A percentile compares a stretch with the other conserved stretches of the same genome.
phyloP scores from a whole-genome alignment of 2,113 vertebrate genomes.

The Halcyon senegalensis region DNA sequence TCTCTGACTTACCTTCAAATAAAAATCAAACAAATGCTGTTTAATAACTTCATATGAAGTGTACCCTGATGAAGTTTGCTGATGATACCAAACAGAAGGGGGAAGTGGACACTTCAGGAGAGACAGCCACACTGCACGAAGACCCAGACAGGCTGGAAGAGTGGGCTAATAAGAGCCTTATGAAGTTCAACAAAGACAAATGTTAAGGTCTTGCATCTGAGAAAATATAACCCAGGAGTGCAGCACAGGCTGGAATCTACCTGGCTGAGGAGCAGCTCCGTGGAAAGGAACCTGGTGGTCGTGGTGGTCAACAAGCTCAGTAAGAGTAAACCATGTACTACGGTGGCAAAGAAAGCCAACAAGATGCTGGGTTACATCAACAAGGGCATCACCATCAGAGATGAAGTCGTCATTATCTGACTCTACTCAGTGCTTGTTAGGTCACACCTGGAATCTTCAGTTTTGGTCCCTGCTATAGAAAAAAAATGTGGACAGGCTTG shows the following conservation, averaged over 20 bases:
- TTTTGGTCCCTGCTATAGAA: background rate
- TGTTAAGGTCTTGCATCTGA: background rate
- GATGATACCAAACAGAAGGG: background rate
- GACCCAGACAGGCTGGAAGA: background rate
- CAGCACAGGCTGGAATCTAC: background rate
- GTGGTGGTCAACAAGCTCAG: background rate
- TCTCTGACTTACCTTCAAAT: background rate
- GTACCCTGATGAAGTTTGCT: background rate
- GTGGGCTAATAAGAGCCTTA: background rate
- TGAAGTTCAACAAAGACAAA: background rate
- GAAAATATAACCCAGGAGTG: background rate
- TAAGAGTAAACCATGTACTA: background rate
- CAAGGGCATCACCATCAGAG: background rate
- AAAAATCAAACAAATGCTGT: background rate
- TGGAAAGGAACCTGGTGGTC: background rate
- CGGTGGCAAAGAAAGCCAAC: background rate
- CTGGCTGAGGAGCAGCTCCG: background rate
- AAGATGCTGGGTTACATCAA: background rate
- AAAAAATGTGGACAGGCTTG: background rate
- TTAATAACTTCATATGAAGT: background rate
- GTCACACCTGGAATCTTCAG: too few species aligned
- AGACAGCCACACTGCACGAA: background rate
- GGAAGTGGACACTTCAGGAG: background rate
- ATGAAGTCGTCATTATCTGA: background rate
- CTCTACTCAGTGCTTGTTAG: too few species aligned